Percentiles rank a stretch among this genome's conserved stretches.
Conservation (phyloP, 2,113 vertebrate genomes). For the Peromyscus californicus region DNA sequence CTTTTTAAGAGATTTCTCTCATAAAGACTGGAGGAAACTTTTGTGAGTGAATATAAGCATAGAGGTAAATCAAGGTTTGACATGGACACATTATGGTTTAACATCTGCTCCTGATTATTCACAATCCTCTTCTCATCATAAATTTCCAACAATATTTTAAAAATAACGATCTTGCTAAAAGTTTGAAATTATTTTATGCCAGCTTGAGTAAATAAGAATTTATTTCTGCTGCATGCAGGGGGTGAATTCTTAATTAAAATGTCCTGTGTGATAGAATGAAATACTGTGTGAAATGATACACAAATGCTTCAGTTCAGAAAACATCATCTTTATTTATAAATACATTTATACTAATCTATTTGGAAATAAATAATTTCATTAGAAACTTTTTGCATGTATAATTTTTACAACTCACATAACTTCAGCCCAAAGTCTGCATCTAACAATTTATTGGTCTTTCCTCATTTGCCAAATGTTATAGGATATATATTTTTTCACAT, state of each 20-base stretch:
- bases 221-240: neutral
- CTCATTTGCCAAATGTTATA: neutral
- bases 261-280: neutral
- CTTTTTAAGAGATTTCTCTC: neutral
- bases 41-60: too few species aligned
- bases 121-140: conserved; percentile 71
- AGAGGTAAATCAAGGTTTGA: conserved; percentile 66
- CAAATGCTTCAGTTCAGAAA: neutral
- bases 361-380: neutral
- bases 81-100: conserved; percentile 60
- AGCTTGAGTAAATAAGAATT: neutral
- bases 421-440: neutral
- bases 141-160: neutral
- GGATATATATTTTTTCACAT: neutral
- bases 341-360: neutral
- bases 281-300: neutral
- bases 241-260: neutral
- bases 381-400: neutral
- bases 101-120: conserved; percentile 72
- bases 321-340: neutral
- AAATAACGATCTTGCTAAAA: neutral
- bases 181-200: neutral
- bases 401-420: neutral
- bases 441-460: neutral
- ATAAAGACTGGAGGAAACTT: neutral